Evolutionary conservation across 1,140 invertebrate genomes (phyloP).

Genomic region (Drosophila repleta): DNA sequence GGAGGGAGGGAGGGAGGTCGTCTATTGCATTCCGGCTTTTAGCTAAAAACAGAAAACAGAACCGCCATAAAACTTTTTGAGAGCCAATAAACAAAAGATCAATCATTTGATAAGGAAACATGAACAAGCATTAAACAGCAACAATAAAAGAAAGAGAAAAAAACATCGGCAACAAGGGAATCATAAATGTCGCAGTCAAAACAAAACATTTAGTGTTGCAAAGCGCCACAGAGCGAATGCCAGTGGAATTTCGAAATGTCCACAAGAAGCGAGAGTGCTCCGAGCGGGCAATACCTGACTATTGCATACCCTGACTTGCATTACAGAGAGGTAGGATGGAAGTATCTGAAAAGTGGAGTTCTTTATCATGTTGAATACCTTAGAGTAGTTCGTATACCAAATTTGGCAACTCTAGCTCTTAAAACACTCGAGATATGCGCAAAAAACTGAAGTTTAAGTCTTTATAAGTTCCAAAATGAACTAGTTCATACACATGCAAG

Average conservation of each 20-base stretch:
- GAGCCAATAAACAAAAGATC: constrained; percentile 55
- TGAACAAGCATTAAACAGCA: constrained; percentile 22
- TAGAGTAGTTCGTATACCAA: neutral
- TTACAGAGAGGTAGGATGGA: too few species aligned
- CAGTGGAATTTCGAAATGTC: constrained; percentile 5
- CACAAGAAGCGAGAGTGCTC: neutral
- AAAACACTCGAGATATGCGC: neutral
- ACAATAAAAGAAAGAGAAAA: constrained; percentile 1
- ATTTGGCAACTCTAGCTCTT: neutral
- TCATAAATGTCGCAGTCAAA: constrained; percentile 22
- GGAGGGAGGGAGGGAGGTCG: too few species aligned
- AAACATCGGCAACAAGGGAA: neutral
- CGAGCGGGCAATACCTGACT: too few species aligned
- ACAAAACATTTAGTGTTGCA: constrained; percentile 34
- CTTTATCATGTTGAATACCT: too few species aligned
- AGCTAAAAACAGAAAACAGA: constrained; percentile 24
- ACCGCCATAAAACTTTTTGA: constrained; percentile 40
- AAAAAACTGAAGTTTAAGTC: neutral
- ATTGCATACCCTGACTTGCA: too few species aligned
- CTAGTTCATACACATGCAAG: constrained; percentile 18
- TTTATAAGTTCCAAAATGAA: too few species aligned
- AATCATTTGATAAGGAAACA: constrained; percentile 66
- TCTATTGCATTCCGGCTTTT: constrained; percentile 8
- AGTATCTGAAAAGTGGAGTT: too few species aligned
- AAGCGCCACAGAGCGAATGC: constrained; percentile 31